Evolutionary conservation across 1,140 invertebrate genomes (phyloP).

Genomic region (Ceratosolen solmsi): DNA sequence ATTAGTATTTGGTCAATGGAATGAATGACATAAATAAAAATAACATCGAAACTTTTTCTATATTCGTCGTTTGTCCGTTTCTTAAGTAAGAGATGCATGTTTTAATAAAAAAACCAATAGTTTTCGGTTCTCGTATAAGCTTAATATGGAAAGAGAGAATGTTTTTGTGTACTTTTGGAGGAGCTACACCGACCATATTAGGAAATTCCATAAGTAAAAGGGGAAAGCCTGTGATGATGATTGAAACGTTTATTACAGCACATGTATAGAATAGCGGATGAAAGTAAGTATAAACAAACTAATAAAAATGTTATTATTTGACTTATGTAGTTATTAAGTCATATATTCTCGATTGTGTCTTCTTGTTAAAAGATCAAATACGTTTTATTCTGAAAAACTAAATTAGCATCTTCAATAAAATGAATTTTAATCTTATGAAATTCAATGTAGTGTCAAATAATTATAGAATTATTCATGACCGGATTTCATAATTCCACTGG

Average conservation of each 20-base stretch:
- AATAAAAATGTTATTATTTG: not conserved
- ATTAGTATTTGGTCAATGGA: too few relatives aligned
- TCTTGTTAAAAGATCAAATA: too few relatives aligned
- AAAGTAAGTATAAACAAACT: not conserved
- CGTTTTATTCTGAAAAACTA: too few relatives aligned
- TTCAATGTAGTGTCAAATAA: too few relatives aligned
- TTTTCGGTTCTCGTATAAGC: not conserved
- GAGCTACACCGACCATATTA: not conserved
- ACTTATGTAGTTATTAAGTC: too few relatives aligned
- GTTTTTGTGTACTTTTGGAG: constrained; percentile 14
- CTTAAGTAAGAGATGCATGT: not conserved
- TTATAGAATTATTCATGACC: too few relatives aligned
- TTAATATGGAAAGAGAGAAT: not conserved
- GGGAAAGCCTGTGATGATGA: not conserved
- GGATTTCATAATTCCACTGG: too few relatives aligned
- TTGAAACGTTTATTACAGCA: not conserved
- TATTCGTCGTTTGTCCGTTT: constrained; percentile 20
- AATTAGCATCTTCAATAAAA: too few relatives aligned
- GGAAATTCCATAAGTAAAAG: not conserved
- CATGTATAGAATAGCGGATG: not conserved
- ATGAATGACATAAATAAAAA: too few relatives aligned
- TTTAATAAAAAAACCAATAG: constrained; percentile 38
- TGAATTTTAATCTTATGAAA: too few relatives aligned
- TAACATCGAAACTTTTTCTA: too few relatives aligned
- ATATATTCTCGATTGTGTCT: too few relatives aligned